Conservation (phyloP, 2,797 vertebrate species). For the Sebastes dallii region DNA sequence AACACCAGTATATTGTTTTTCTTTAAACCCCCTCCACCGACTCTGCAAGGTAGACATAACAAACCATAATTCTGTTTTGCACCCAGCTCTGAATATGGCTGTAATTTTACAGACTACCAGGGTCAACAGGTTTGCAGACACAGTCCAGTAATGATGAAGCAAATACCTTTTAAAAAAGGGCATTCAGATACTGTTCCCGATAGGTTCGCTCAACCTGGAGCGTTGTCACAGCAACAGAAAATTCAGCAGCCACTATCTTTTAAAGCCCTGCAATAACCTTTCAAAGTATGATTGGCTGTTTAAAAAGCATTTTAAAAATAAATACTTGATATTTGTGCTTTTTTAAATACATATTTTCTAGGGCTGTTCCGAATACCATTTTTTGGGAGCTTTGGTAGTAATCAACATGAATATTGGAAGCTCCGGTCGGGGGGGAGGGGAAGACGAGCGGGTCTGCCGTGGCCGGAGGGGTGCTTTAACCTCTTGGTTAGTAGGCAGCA, state of each 20-base stretch:
- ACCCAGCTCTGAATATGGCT: background rate
- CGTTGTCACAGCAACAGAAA: conserved; percentile 67
- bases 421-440: no score
- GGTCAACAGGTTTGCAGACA: conserved; percentile 47
- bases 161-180: conserved; percentile 42
- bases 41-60: conserved; percentile 27
- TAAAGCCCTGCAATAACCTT: conserved; percentile 12
- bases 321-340: background rate
- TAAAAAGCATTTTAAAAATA: background rate
- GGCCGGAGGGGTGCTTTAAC: no score
- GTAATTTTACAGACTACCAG: conserved; percentile 1
- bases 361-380: no score
- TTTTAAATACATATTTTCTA: no score
- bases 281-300: background rate
- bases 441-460: no score
- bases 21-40: background rate
- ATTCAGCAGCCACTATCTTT: conserved; percentile 17
- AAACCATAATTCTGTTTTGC: conserved; percentile 25
- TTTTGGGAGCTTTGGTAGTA: no score
- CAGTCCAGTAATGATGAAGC: conserved; percentile 48
- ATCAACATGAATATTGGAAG: no score
- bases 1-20: conserved; percentile 36
- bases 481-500: no score
- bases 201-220: conserved; percentile 16
- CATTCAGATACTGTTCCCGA: conserved; percentile 19